Base-by-base conservation (phyloP, 53 echinoderm and acorn worm genomes). In the Zoroaster sp. region DNA sequence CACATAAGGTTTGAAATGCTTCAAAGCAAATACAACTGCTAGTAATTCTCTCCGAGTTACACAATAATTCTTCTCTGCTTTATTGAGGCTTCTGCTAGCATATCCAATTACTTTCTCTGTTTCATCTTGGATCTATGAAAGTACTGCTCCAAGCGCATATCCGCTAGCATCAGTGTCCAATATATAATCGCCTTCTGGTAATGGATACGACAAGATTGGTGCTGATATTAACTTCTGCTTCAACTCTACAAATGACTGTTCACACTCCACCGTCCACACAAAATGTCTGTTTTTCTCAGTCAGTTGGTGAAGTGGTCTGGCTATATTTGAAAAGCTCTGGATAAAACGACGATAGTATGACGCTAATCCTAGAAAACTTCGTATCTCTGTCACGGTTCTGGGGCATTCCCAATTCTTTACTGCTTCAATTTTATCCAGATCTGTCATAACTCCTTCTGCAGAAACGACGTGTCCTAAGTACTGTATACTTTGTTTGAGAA, bases 401-500 rank as follows among this genome's bases (percentile, higher is more conserved):
- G 88, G 88, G 13, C 33, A 21, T 8, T 53, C 30, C 77, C 76
- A 88, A 40, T 76, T 41, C 32, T 66, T 76, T 5, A 88, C 69
- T 15, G 66, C 42, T 67, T 78, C 79, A 15, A 88, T 77, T 34
- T 88, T 88, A 8, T 44, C 67, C 1, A 77, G 88, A 34, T 88
- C 87, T 53, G 87, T 87, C 13, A 35, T 15, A 6, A 88, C 46
- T 3, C 89, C 89, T n/a, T 88, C 78, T 9, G 53, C 40, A 1
- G 88, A 88, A 40, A 87, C 87, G 3, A 33, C n/a, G 41, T 83
- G 38, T 12, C 83, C 83, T 25, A 83, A 30, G 28, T 83, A 83
- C 15, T 4, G 1, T 40, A 87, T 74, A 14, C 49, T 40, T 10
- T 13, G 23, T 21, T 52, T 49, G 8, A 87, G 14, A 21, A 87